Evolutionary conservation across 1,140 invertebrate species (phyloP), one percentile per base, ranked within the genome.

Genomic region (Antheraea pernyi): DNA sequence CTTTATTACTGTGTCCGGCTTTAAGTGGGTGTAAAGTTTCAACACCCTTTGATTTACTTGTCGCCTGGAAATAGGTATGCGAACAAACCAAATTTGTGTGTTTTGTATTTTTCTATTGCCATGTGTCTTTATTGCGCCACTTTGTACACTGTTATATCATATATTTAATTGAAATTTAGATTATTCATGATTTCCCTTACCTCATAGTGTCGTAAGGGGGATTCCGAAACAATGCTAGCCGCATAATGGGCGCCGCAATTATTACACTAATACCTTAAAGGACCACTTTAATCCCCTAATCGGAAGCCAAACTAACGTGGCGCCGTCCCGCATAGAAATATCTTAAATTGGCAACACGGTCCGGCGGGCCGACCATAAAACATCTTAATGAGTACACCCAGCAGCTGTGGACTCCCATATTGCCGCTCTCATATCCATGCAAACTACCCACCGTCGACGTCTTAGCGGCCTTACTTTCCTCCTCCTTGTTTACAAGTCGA

Each of bases 11-110:
- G 86, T 91, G 89, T 91, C 89, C 88, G 88, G 88, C 85, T 91
- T 90, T 92, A 92, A 92, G 89, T 92, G 88, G 89, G 89, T 92
- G 88, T 91, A 91, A 91, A 92, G 88, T 92, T 92, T 91, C 89
- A 90, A 90, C 89, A 91, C 89, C 89, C 89, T 92, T 90, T 91
- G 89, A 91, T 92, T 91, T 91, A 92, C 88, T 90, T 89, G 78
- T 85, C 73, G 74, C 74, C 80, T 79, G 80, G 81, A 70, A 84
- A 83, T 88, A 83, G 80, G 84, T 87, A 79, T 79, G 80, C 81
- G 72, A 79, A 63, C 73, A 74, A 84, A 80, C 78, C 79, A 68
- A 81, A 83, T 79, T 75, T 89, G 81, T 78, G 76, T 76, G 67
- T 77, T 80, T 86, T 84, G 74, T 79, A 74, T 79, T 84, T 83